Percentiles rank a stretch among this genome's conserved stretches.
These are phyloP conservation scores for Hoplodrina ambigua DNA, from an alignment of 2,888 invertebrate species.

Conservation along the genomic window DNA sequence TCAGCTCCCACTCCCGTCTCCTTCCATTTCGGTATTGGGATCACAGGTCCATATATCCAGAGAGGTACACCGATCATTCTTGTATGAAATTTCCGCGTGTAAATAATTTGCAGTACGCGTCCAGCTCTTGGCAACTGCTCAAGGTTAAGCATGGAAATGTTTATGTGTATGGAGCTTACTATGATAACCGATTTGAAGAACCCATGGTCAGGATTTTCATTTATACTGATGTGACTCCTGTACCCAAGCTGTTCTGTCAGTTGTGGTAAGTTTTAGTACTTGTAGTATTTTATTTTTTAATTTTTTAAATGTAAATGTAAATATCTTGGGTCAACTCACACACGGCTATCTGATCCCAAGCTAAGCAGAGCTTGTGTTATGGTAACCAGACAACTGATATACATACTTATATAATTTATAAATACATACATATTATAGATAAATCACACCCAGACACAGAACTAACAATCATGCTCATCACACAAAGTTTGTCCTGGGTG, in stretches of 20 bases:
- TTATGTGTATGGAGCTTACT: conserved; percentile 50
- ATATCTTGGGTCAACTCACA: too few relatives aligned
- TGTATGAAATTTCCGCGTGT: conserved; percentile 31
- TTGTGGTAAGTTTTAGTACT: conserved; percentile 33
- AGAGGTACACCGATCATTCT: conserved; percentile 24
- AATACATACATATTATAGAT: too few relatives aligned
- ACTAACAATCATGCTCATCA: too few relatives aligned
- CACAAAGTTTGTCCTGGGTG: too few relatives aligned
- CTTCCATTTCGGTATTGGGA: conserved; percentile 42
- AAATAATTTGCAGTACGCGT: conserved; percentile 23
- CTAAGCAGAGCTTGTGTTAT: too few relatives aligned
- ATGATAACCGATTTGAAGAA: conserved; percentile 38
- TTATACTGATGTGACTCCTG: conserved; percentile 40
- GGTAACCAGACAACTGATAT: too few relatives aligned
- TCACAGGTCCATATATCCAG: conserved; percentile 28
- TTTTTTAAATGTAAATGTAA: too few relatives aligned
- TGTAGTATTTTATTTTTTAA: too few relatives aligned
- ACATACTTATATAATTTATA: too few relatives aligned
- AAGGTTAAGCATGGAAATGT: conserved; percentile 22
- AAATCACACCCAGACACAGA: too few relatives aligned
- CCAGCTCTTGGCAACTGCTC: conserved; percentile 37
- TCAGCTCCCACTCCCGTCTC: conserved; percentile 1
- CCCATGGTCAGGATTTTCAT: conserved; percentile 42
- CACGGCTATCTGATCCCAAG: too few relatives aligned
- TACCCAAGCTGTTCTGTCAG: conserved; percentile 40